Evolutionary conservation across 2,113 vertebrate species (phyloP).

Genomic region (Syngnathus typhle): DNA sequence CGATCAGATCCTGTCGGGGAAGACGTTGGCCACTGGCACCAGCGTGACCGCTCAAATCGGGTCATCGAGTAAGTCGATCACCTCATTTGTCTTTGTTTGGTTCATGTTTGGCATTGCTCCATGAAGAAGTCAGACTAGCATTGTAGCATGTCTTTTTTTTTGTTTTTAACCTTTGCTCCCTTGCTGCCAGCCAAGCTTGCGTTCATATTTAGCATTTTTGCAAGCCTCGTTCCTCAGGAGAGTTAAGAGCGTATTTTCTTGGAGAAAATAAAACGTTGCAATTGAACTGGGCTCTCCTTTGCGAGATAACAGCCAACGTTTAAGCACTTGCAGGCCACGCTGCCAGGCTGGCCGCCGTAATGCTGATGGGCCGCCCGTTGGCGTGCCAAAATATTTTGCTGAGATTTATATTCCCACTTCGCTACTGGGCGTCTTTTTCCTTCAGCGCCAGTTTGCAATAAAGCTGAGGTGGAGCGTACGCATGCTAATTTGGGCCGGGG

Average conservation of each 20-base stretch:
- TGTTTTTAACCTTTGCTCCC: too few species aligned
- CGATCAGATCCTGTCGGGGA: too few species aligned
- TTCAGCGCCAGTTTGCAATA: conserved; percentile 50
- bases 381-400: conserved; percentile 42
- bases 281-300: conserved; percentile 17
- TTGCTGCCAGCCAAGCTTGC: background rate
- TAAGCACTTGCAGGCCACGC: conserved; percentile 27
- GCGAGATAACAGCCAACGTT: conserved; percentile 25
- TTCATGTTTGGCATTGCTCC: too few species aligned
- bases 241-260: background rate
- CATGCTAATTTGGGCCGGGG: conserved; percentile 49
- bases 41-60: too few species aligned
- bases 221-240: background rate
- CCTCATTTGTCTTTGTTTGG: too few species aligned
- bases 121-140: too few species aligned
- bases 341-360: conserved; percentile 39
- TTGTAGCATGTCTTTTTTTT: too few species aligned
- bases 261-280: conserved; percentile 1
- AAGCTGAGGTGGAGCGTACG: conserved; percentile 38
- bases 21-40: too few species aligned
- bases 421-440: conserved; percentile 21
- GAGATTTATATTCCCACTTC: conserved; percentile 50
- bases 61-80: too few species aligned
- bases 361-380: conserved; percentile 51
- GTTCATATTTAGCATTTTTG: background rate